These are phyloP conservation scores for Furnarius figulus DNA, from an alignment of 2,113 vertebrate genomes.

Conservation along the genomic window DNA sequence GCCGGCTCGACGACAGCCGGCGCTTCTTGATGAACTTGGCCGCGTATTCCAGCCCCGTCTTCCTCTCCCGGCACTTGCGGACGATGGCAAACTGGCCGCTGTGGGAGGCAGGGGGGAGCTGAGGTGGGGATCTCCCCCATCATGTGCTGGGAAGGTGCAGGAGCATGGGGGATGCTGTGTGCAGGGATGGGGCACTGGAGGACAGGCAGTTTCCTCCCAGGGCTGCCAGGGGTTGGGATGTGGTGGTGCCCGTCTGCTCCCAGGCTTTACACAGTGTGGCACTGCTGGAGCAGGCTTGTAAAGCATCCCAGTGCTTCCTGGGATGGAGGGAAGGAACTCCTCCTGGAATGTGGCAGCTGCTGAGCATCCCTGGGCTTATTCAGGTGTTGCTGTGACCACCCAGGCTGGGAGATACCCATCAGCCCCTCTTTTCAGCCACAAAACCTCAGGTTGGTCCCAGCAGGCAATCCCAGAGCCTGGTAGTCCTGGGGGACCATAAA, in stretches of 20 bases:
- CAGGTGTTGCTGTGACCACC: not conserved
- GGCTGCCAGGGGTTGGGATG: accelerated
- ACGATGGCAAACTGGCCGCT: conserved; percentile 97
- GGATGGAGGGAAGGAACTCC: not conserved
- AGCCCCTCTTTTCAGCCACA: accelerated
- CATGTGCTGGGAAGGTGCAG: accelerated
- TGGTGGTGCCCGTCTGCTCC: accelerated
- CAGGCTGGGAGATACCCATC: not conserved
- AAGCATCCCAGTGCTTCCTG: accelerated
- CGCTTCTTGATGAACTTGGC: conserved; percentile 99
- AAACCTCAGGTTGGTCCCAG: not conserved
- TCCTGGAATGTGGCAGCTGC: not conserved
- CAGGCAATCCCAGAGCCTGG: accelerated
- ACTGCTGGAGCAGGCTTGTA: accelerated
- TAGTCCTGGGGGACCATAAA: accelerated
- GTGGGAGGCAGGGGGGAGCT: accelerated
- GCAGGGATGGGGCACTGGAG: not conserved
- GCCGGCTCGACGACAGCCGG: conserved; percentile 90
- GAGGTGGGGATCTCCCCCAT: not conserved
- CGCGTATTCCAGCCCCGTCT: conserved; percentile 82
- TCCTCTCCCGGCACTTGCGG: conserved; percentile 90
- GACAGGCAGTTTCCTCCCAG: accelerated
- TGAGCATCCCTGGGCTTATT: accelerated
- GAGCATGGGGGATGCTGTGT: not conserved
- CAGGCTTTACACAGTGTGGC: accelerated